Conservation (phyloP, 2,888 invertebrate genomes). For the Lutraria lutraria region DNA sequence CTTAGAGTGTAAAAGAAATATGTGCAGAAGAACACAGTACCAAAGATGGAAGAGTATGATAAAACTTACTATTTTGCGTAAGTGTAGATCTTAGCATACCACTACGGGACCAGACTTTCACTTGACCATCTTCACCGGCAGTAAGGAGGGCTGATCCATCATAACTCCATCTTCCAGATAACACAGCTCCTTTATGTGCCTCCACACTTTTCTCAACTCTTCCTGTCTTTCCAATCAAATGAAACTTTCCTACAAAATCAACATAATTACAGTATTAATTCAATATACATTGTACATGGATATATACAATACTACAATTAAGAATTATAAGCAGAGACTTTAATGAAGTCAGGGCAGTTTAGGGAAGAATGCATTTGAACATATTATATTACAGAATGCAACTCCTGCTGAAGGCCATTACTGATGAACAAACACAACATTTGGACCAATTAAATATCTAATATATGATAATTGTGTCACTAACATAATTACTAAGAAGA, state of each 20-base stretch:
- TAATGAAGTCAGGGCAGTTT: no score
- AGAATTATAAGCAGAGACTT: no score
- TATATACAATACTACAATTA: neutral
- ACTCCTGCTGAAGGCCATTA: no score
- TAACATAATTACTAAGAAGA: no score
- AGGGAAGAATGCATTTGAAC: no score
- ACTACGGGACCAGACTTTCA: conserved; percentile 98
- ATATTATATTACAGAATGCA: no score
- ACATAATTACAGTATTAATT: neutral
- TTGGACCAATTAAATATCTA: no score
- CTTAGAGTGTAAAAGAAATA: no score
- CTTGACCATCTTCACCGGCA: conserved; percentile 98
- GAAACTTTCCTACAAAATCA: conserved; percentile 90
- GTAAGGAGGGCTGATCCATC: conserved; percentile 98
- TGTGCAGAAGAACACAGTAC: no score
- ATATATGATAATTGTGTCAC: no score
- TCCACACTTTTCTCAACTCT: conserved; percentile 96
- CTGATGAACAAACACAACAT: no score
- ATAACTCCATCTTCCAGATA: conserved; percentile 96
- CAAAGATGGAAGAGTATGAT: neutral
- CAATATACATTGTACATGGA: neutral
- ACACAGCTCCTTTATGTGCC: conserved; percentile 95
- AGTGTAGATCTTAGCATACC: conserved; percentile 95
- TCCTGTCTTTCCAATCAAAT: conserved; percentile 95
- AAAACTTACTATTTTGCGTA: conserved; percentile 91